A percentile compares a stretch with the other conserved stretches of the same genome.
Conservation (phyloP, 2,888 invertebrate species). For the Hylaea fasciaria region DNA sequence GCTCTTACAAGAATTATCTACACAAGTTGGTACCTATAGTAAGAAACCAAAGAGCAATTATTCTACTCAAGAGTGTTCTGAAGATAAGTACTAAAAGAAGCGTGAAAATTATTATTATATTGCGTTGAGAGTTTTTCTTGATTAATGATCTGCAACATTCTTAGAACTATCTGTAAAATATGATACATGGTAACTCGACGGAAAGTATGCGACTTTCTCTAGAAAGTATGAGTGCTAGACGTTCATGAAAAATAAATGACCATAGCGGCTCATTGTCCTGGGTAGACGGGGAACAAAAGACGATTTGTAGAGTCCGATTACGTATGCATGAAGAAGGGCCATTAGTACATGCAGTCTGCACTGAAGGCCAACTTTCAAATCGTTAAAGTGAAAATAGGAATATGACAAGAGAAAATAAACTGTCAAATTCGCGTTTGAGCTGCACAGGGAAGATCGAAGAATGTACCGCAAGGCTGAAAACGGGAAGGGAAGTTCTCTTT, state of each 20-base stretch:
- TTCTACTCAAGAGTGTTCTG: too few species aligned
- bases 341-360: background rate
- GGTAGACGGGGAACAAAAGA: conserved; percentile 28
- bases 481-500: too few species aligned
- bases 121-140: conserved; percentile 3
- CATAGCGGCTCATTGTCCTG: conserved; percentile 34
- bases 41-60: too few species aligned
- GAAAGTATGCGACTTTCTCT: conserved; percentile 26
- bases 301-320: conserved; percentile 33
- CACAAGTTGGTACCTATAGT: too few species aligned
- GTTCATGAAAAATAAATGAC: conserved; percentile 42
- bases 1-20: too few species aligned
- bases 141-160: conserved; percentile 7
- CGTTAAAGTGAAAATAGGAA: background rate
- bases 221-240: conserved; percentile 33
- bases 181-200: conserved; percentile 9
- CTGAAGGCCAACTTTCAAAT: conserved; percentile 1
- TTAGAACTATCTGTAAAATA: conserved; percentile 7
- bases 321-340: conserved; percentile 35
- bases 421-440: too few species aligned
- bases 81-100: too few species aligned
- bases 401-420: too few species aligned
- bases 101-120: too few species aligned
- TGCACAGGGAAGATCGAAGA: too few species aligned
- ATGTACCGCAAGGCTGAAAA: too few species aligned